Conservation (phyloP, 2,113 vertebrate genomes). For the Thomomys bottae region DNA sequence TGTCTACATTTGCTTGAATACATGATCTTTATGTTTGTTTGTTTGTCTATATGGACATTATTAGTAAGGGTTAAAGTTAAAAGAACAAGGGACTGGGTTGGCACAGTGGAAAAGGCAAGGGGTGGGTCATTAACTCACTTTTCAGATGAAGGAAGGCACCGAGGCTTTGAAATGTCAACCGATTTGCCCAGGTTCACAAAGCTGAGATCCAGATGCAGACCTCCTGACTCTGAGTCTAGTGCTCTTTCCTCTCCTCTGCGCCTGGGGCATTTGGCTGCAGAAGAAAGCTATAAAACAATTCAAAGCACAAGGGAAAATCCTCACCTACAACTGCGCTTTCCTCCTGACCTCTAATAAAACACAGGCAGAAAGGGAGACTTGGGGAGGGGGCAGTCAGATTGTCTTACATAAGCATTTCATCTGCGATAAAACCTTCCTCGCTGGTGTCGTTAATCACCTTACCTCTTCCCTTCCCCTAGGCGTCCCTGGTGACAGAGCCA, state of each 20-base stretch:
- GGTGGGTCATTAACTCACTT: not conserved
- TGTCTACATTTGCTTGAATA: no score
- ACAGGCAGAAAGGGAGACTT: constrained; percentile 20
- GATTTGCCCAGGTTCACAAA: not conserved
- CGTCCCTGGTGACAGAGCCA: constrained; percentile 18
- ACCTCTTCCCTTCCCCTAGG: constrained; percentile 24
- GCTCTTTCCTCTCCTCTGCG: not conserved
- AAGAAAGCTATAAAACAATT: constrained; percentile 33
- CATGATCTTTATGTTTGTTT: not conserved
- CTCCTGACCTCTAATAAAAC: constrained; percentile 59
- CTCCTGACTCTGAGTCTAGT: not conserved
- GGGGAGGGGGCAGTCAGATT: constrained; percentile 16
- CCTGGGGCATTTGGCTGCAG: not conserved
- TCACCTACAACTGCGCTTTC: constrained; percentile 49
- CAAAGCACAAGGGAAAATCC: not conserved
- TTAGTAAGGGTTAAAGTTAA: not conserved
- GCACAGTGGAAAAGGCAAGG: not conserved
- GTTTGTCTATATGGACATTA: not conserved
- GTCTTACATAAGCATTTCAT: constrained; percentile 68
- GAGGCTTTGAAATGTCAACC: not conserved
- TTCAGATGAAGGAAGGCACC: not conserved
- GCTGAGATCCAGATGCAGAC: not conserved
- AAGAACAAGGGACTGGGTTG: not conserved
- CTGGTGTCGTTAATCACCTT: constrained; percentile 31
- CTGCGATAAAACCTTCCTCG: constrained; percentile 46